phyloP scores from a whole-genome alignment of 2,888 invertebrate species.

The Dendrolimus pini region DNA sequence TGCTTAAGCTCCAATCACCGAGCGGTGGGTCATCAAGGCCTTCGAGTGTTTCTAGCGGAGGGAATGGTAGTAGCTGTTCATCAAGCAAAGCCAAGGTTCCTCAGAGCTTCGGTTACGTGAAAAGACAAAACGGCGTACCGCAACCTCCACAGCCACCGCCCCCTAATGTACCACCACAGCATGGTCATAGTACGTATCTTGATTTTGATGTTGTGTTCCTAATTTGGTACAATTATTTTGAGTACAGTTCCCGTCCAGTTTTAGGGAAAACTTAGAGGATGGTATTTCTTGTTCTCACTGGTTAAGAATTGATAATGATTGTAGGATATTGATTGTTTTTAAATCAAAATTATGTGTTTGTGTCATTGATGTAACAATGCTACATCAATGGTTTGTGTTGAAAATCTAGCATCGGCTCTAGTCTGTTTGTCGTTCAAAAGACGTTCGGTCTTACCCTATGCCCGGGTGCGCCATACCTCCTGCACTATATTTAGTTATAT shows the following conservation, averaged over 20 bases:
- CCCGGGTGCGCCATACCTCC: too few relatives aligned
- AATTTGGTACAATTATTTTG: background rate
- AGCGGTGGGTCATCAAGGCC: conserved; percentile 64
- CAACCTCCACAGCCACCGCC: conserved; percentile 54
- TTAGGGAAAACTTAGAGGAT: too few relatives aligned
- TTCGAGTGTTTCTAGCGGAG: conserved; percentile 66
- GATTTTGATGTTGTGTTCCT: background rate
- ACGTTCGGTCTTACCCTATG: too few relatives aligned
- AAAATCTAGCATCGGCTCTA: too few relatives aligned
- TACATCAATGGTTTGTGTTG: too few relatives aligned
- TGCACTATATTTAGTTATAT: too few relatives aligned
- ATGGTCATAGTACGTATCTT: conserved; percentile 33
- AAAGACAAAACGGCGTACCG: conserved; percentile 81
- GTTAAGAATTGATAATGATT: too few relatives aligned
- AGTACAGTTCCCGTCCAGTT: background rate
- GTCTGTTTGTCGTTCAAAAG: too few relatives aligned
- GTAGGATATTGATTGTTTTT: too few relatives aligned
- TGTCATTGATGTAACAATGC: too few relatives aligned
- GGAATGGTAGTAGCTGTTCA: conserved; percentile 72
- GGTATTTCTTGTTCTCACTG: too few relatives aligned
- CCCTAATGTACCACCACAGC: conserved; percentile 55
- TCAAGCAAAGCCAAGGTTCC: conserved; percentile 84
- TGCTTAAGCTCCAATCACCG: conserved; percentile 66
- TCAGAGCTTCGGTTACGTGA: conserved; percentile 90
- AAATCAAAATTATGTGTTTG: too few relatives aligned